Conservation (phyloP, 1,140 invertebrate genomes). For the Hylyphantes graminicola region DNA sequence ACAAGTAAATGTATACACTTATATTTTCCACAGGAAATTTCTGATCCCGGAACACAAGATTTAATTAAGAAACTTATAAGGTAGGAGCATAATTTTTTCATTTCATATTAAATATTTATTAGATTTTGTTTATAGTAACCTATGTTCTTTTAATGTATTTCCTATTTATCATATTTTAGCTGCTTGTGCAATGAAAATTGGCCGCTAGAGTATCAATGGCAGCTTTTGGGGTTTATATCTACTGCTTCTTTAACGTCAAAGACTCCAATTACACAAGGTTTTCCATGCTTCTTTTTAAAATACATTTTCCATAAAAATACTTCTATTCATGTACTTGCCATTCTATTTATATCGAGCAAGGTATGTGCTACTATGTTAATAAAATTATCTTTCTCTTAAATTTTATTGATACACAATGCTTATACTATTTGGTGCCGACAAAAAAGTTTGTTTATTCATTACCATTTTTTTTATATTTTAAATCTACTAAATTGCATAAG, state of each 20-base stretch:
- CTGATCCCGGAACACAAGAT: slow-evolving; percentile 22
- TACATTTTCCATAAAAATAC: too few species aligned
- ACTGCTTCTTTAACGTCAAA: slow-evolving; percentile 2
- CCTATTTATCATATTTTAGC: slow-evolving; percentile 11
- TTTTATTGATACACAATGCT: too few species aligned
- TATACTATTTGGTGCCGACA: too few species aligned
- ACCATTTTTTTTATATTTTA: too few species aligned
- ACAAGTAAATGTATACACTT: background rate
- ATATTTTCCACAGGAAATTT: slow-evolving; percentile 16
- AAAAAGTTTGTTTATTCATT: too few species aligned
- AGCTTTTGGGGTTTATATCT: slow-evolving; percentile 20
- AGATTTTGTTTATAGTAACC: background rate
- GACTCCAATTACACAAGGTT: slow-evolving; percentile 38
- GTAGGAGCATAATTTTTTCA: slow-evolving; percentile 3
- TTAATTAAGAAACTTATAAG: slow-evolving; percentile 21
- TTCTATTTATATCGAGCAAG: too few species aligned
- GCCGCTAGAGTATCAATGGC: slow-evolving; percentile 19
- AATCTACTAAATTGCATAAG: too few species aligned
- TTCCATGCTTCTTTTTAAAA: too few species aligned
- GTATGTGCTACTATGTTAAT: too few species aligned
- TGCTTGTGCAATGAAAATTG: slow-evolving; percentile 45
- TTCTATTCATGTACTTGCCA: too few species aligned
- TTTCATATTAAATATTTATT: background rate
- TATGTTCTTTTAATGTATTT: background rate
- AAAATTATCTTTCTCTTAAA: too few species aligned